phyloP scores from a whole-genome alignment of 2,888 invertebrate genomes.

The Brachyptera risi region DNA sequence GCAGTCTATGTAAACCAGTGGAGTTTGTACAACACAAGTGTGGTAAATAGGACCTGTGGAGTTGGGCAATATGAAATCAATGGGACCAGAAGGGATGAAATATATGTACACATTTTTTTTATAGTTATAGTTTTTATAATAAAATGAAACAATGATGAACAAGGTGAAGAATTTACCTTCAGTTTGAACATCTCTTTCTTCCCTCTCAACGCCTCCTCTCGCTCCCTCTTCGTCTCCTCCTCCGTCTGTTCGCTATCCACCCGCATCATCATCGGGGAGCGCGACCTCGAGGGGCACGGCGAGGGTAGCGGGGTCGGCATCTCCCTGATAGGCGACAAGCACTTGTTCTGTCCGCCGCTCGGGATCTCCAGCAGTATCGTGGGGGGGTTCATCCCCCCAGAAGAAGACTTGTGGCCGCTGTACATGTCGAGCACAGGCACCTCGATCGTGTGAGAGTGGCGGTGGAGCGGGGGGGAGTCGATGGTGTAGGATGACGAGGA shows the following conservation, averaged over 20 bases:
- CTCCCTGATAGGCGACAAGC: slow-evolving; percentile 74
- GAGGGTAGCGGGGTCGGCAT: slow-evolving; percentile 58
- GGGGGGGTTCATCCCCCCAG: slow-evolving; percentile 59
- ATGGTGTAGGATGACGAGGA: slow-evolving; percentile 54
- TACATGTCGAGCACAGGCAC: slow-evolving; percentile 64
- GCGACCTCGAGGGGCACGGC: slow-evolving; percentile 61
- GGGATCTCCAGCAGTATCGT: slow-evolving; percentile 75
- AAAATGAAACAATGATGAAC: too few species aligned
- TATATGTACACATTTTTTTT: too few species aligned
- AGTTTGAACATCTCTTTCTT: slow-evolving; percentile 32
- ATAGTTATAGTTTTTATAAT: too few species aligned
- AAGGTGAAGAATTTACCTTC: too few species aligned
- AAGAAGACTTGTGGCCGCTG: slow-evolving; percentile 59
- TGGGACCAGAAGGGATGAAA: too few species aligned
- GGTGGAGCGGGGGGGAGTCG: slow-evolving; percentile 58
- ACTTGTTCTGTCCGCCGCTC: slow-evolving; percentile 61
- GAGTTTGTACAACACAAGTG: too few species aligned
- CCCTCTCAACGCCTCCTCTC: slow-evolving; percentile 2
- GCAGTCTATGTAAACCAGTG: too few species aligned
- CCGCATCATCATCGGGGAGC: slow-evolving; percentile 51
- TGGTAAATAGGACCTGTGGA: too few species aligned
- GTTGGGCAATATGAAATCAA: too few species aligned
- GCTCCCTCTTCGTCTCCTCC: slow-evolving; percentile 15
- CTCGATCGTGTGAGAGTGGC: slow-evolving; percentile 47
- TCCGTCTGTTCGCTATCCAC: not conserved